Evolutionary conservation across 1,140 invertebrate species (phyloP), one percentile per base, ranked within the genome.

Genomic region (Drosophila malerkotliana): DNA sequence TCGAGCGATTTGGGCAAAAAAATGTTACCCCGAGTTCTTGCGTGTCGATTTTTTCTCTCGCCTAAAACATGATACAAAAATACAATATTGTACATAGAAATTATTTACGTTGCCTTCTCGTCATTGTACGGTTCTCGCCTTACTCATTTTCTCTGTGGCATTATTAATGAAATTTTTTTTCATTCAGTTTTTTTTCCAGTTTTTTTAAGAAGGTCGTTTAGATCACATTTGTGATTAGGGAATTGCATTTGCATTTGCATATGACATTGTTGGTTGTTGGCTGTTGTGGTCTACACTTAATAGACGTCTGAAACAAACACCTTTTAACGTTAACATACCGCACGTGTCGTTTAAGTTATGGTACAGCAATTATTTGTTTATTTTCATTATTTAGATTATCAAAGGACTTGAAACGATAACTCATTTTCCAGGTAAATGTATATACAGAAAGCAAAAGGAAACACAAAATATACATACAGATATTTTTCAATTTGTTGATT

Each of bases 21-120:
- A 91, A 91, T 90, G 90, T 78, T 90, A 76, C 81, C 74, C 90
- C 90, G 85, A 81, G 84, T 89, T 89, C 80, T 91, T 91, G 85
- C 90, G 90, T 91, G 90, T 91, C 90, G 90, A 91, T 91, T 91
- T 91, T 85, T 89, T 79, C 79, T 91, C 87, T 91, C 69, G 82
- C 82, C 82, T 87, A 73, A 72, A 73, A 63, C 51, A 56, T 48
- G 69, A 73, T 73, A 73, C 45, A 30, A 51, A 73, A 73, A 60
- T 48, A 73, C 68, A 45, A 73, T 73, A 73, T 62, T 53, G 32
- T 72, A 61, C 56, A 72, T 72, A 67, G 51, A 76, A 77, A 72
- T 75, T 73, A 82, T 84, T 84, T 82, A 68, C 61, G 53, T 55
- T 83, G 67, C 37, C 30, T 55, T 79, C 67, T 21, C 67, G 67